Percentiles rank a stretch among this genome's conserved stretches.
Conservation (phyloP, 2,113 vertebrate genomes). For the Hystrix cristata region DNA sequence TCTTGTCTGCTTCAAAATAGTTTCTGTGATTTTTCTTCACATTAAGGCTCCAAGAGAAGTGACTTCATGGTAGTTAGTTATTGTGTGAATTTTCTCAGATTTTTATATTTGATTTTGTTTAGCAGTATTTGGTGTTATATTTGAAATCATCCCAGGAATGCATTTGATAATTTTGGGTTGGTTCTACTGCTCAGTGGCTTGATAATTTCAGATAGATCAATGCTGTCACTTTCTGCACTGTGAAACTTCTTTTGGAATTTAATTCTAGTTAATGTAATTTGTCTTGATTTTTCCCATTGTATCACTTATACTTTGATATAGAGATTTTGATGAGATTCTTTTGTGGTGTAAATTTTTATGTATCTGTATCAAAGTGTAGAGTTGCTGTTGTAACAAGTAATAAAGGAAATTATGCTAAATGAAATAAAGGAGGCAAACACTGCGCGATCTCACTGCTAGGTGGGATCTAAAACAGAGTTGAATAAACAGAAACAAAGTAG, state of each 20-base stretch:
- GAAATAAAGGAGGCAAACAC: not conserved
- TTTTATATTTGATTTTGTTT: not conserved
- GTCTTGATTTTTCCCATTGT: not conserved
- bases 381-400: not conserved
- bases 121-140: not conserved
- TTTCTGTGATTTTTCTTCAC: conserved; percentile 12
- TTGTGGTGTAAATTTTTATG: not conserved
- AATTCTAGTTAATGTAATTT: not conserved
- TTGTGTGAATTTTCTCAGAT: not conserved
- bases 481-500: not conserved
- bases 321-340: not conserved
- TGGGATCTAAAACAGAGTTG: not conserved
- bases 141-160: not conserved
- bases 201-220: not conserved
- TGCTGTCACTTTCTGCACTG: not conserved
- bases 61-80: not conserved
- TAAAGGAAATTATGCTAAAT: not conserved
- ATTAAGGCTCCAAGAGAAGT: not conserved
- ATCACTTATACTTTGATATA: not conserved
- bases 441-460: no score
- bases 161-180: not conserved
- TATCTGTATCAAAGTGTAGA: not conserved
- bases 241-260: conserved; percentile 1
- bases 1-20: not conserved
- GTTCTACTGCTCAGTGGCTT: not conserved